phyloP scores from a whole-genome alignment of 2,113 vertebrate genomes.

The Plecturocebus donacophilus region DNA sequence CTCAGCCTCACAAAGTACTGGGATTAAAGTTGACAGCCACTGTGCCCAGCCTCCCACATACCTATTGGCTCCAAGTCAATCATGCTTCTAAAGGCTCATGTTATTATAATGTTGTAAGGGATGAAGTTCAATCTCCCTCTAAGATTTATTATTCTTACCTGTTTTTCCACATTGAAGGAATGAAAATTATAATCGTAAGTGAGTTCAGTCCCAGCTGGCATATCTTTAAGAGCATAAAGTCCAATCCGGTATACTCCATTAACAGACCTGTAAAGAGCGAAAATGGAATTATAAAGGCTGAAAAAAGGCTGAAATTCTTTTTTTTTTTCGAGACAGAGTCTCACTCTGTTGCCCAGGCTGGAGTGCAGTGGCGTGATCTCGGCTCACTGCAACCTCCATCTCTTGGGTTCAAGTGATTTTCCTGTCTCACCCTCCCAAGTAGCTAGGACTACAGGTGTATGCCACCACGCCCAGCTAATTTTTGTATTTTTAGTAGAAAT shows the following conservation, averaged over 20 bases:
- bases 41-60: background rate
- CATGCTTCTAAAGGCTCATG: background rate
- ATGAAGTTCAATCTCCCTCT: background rate
- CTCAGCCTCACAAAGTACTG: background rate
- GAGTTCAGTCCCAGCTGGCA: slow-evolving; percentile 94
- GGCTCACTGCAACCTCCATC: background rate
- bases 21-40: background rate
- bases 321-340: background rate
- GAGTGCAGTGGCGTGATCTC: background rate
- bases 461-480: too few relatives aligned
- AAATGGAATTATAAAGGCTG: background rate
- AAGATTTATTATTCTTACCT: slow-evolving; percentile 86
- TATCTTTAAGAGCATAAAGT: slow-evolving; percentile 96
- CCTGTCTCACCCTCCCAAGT: too few relatives aligned
- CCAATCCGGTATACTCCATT: slow-evolving; percentile 98
- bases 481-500: too few relatives aligned
- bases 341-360: background rate
- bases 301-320: background rate
- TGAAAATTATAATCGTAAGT: slow-evolving; percentile 99
- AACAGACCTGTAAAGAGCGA: slow-evolving; percentile 90
- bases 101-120: background rate
- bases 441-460: too few relatives aligned
- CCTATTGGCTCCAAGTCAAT: background rate
- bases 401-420: background rate
- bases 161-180: slow-evolving; percentile 98